These are phyloP conservation scores for Scelioninae gen. 2 DNA, from an alignment of 2,888 invertebrate genomes.

Conservation along the genomic window DNA sequence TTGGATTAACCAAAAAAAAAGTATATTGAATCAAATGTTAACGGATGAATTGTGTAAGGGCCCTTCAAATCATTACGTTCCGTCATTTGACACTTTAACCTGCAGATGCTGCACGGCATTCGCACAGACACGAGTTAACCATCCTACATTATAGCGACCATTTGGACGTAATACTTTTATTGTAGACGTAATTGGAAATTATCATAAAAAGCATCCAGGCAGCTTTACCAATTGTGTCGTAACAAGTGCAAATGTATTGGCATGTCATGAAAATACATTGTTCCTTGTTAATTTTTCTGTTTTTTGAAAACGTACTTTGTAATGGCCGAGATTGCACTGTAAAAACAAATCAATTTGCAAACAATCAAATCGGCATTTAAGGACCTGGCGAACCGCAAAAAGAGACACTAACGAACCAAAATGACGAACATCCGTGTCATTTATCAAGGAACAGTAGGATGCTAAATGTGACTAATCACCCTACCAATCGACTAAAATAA, in stretches of 20 bases:
- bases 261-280: too few species aligned
- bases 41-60: constrained; percentile 21
- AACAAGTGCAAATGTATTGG: too few species aligned
- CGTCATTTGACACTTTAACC: constrained; percentile 69
- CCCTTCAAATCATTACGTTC: constrained; percentile 65
- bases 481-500: constrained; percentile 25
- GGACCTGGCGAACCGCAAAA: constrained; percentile 37
- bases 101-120: constrained; percentile 36
- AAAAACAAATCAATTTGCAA: constrained; percentile 41
- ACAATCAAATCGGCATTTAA: constrained; percentile 45
- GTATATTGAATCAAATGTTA: constrained; percentile 13
- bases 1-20: too few species aligned
- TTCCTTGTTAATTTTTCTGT: too few species aligned
- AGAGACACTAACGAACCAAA: constrained; percentile 43
- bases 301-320: too few species aligned
- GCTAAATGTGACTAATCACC: constrained; percentile 58
- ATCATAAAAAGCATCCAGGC: not conserved
- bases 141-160: not conserved
- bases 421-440: constrained; percentile 58
- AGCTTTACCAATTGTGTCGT: not conserved
- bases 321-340: constrained; percentile 21
- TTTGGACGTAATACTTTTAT: constrained; percentile 5
- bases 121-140: constrained; percentile 4
- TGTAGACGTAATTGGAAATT: not conserved
- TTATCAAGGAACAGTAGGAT: constrained; percentile 55